Evolutionary conservation across 2,888 invertebrate species (phyloP).

Genomic region (Ischnus inquisitorius): DNA sequence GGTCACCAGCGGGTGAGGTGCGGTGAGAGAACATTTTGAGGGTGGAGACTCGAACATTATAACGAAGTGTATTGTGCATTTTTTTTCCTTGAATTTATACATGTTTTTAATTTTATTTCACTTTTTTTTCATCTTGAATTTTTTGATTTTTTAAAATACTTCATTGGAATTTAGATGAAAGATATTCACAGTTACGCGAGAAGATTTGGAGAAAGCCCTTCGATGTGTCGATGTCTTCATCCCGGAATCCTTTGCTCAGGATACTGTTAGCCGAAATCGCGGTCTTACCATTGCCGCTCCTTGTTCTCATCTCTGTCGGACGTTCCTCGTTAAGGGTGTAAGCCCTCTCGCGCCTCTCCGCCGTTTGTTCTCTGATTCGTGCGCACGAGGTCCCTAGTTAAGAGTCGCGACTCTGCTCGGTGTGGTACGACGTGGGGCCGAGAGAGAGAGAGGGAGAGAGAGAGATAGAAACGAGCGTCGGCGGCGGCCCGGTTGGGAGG

Average conservation of each 20-base stretch:
- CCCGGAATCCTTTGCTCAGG: slow-evolving; percentile 12
- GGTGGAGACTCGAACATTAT: slow-evolving; percentile 42
- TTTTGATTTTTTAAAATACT: neutral
- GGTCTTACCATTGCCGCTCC: neutral
- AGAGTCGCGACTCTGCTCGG: slow-evolving; percentile 73
- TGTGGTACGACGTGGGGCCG: slow-evolving; percentile 63
- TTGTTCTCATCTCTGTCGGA: slow-evolving; percentile 26
- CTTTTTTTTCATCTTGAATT: slow-evolving; percentile 6
- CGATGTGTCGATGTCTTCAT: slow-evolving; percentile 8
- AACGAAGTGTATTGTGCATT: slow-evolving; percentile 35
- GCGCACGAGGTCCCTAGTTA: slow-evolving; percentile 74
- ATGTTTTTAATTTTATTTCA: neutral
- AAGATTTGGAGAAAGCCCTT: neutral
- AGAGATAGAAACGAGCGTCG: slow-evolving; percentile 53
- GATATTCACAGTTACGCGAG: neutral
- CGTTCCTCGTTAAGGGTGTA: slow-evolving; percentile 72
- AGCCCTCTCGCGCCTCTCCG: slow-evolving; percentile 68
- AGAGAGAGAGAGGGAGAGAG: too few species aligned
- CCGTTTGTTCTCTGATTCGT: slow-evolving; percentile 75
- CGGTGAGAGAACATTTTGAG: slow-evolving; percentile 41
- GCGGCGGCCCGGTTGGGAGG: neutral
- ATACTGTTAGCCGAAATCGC: slow-evolving; percentile 27
- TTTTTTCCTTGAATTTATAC: neutral
- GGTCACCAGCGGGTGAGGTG: slow-evolving; percentile 67
- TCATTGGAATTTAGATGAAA: neutral